Base-by-base conservation (phyloP, 2,113 vertebrate species). In the Phaethornis superciliosus region DNA sequence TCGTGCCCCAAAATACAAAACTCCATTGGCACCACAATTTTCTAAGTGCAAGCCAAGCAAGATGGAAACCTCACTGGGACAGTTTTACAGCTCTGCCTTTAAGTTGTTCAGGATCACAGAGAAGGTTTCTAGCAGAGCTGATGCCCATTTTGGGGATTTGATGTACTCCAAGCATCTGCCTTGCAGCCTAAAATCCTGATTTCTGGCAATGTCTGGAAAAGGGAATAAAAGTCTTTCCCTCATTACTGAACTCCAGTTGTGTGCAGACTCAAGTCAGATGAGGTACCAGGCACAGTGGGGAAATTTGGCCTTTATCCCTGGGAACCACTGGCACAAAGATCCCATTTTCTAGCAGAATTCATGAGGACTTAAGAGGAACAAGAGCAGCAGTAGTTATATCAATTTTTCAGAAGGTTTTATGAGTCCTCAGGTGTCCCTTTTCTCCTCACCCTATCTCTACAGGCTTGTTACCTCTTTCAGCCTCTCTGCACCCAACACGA, bases 21-120 rank as follows among this genome's bases (percentile, higher is more conserved):
- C 12, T 15, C 8, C 15, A 3, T 2, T 51, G 40, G 14, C 16
- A 51, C 28, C 28, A 6, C 33, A 20, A 7, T 2, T 40, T 40
- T 40, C 8, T 12, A 44, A 11, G 0, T 7, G 27, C 30, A 27
- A 49, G 42, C 10, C 37, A n/a, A 0, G 0, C 22, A n/a, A 32
- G 40, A 24, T 60, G 13, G 18, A 65, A 70, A 14, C 9, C 13
- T 71, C 35, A 6, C 15, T 4, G 11, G 23, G 5, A 5, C 2
- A 3, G 13, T 23, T 71, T 46, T 8, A 12, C 15, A 14, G 22
- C 30, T 12, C 27, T 15, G 30, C 11, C 15, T 30, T 32, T 32
- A 47, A 56, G 18, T 4, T 26, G 42, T 27, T 71, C 27, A 15
- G 51, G 35, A 51, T 23, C 12, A 46, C 59, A 86, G 54, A 32